Percentiles rank a stretch among this genome's conserved stretches.
phyloP scores from a whole-genome alignment of 2,888 invertebrate genomes.

The Timandra comae region DNA sequence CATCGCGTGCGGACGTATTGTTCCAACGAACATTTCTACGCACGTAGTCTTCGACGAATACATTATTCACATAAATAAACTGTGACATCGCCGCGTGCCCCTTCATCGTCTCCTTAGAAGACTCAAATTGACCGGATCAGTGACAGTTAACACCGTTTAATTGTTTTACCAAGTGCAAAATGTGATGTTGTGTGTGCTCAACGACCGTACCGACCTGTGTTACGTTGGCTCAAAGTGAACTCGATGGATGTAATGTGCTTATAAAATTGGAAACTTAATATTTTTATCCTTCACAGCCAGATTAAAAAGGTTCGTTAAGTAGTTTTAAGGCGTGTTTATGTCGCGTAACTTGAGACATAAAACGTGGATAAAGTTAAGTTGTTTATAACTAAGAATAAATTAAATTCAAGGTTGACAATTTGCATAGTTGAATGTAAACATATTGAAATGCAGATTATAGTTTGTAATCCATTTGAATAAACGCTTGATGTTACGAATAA shows the following conservation, averaged over 20 bases:
- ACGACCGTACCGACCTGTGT: constrained; percentile 62
- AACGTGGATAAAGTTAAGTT: constrained; percentile 11
- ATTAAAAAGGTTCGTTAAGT: constrained; percentile 44
- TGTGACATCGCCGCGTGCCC: constrained; percentile 43
- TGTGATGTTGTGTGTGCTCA: constrained; percentile 71
- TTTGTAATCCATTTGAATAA: constrained; percentile 9
- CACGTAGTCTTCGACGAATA: constrained; percentile 59
- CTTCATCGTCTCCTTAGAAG: constrained; percentile 18
- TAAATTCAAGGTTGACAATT: constrained; percentile 29
- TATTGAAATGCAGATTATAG: constrained; percentile 13
- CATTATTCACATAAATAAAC: constrained; percentile 42
- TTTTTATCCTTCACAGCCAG: constrained; percentile 31
- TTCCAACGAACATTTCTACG: constrained; percentile 22
- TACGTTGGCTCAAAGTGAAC: constrained; percentile 66
- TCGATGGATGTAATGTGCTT: constrained; percentile 63
- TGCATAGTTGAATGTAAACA: constrained; percentile 8
- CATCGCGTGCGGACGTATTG: constrained; percentile 36
- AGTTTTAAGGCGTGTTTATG: constrained; percentile 1
- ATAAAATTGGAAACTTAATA: constrained; percentile 58
- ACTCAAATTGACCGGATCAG: constrained; percentile 41
- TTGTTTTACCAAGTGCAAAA: constrained; percentile 67
- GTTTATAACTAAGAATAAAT: constrained; percentile 28
- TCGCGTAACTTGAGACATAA: constrained; percentile 14
- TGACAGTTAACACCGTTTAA: constrained; percentile 40
- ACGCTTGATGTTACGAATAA: constrained; percentile 17